phyloP scores from a whole-genome alignment of 2,797 vertebrate genomes.

The Xiphophorus birchmanni region DNA sequence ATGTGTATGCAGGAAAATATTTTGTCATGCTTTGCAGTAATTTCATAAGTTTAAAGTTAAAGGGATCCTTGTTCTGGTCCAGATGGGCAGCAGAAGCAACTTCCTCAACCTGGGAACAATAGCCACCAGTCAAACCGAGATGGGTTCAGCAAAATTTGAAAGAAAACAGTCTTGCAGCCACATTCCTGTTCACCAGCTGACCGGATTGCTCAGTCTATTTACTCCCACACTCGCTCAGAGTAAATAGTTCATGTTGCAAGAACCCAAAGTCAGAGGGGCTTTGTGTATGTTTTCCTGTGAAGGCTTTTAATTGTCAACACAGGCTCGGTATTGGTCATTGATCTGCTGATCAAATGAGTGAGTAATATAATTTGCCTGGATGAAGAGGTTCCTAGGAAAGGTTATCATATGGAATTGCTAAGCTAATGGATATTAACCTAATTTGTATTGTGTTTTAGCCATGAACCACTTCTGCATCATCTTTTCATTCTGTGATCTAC shows the following conservation, averaged over 20 bases:
- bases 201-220: conserved; percentile 29
- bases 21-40: neutral
- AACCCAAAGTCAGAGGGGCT: conserved; percentile 27
- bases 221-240: conserved; percentile 47
- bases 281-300: conserved; percentile 5
- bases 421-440: neutral
- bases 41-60: neutral
- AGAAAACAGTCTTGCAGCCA: conserved; percentile 40
- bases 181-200: conserved; percentile 64
- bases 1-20: neutral
- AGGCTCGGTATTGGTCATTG: conserved; percentile 11
- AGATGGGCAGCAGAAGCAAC: conserved; percentile 23
- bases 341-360: neutral
- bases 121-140: conserved; percentile 32
- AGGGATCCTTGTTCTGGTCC: neutral
- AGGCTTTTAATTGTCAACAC: conserved; percentile 13
- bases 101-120: conserved; percentile 42
- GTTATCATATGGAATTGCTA: neutral
- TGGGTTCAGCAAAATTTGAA: conserved; percentile 31
- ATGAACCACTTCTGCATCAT: neutral
- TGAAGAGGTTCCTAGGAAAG: neutral
- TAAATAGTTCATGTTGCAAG: conserved; percentile 33
- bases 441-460: neutral
- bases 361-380: neutral
- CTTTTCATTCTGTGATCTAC: neutral